Conservation (phyloP, 2,797 vertebrate genomes). For the Pipistrellus kuhlii region DNA sequence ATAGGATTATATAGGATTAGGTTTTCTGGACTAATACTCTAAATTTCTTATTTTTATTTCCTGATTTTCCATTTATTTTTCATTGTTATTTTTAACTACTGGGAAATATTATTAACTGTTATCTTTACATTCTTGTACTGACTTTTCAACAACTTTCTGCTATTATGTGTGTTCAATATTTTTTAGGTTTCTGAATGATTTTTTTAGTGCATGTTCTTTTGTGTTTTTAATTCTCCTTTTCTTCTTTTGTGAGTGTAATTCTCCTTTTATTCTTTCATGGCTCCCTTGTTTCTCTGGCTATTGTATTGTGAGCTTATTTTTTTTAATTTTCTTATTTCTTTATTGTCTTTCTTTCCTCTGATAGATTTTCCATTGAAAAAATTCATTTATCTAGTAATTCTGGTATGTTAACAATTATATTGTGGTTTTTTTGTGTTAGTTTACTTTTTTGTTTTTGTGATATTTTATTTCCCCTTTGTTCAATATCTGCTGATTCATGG, state of each 20-base stretch:
- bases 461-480: neutral
- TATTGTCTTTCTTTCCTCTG: neutral
- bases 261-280: neutral
- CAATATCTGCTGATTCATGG: neutral
- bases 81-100: neutral
- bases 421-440: neutral
- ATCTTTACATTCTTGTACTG: neutral
- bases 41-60: neutral
- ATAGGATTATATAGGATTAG: neutral
- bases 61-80: neutral
- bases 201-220: neutral
- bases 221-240: neutral
- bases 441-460: neutral
- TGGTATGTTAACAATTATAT: neutral
- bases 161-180: neutral
- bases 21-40: neutral
- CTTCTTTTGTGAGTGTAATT: neutral
- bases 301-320: neutral
- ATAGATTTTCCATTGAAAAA: neutral
- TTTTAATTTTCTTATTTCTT: neutral
- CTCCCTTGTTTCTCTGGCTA: neutral
- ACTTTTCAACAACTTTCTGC: neutral
- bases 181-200: neutral
- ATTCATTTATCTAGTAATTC: neutral
- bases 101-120: neutral